A percentile compares a stretch with the other conserved stretches of the same genome.
Evolutionary conservation across 2,797 vertebrate species (phyloP).

Genomic region (Ambastaia sidthimunki): DNA sequence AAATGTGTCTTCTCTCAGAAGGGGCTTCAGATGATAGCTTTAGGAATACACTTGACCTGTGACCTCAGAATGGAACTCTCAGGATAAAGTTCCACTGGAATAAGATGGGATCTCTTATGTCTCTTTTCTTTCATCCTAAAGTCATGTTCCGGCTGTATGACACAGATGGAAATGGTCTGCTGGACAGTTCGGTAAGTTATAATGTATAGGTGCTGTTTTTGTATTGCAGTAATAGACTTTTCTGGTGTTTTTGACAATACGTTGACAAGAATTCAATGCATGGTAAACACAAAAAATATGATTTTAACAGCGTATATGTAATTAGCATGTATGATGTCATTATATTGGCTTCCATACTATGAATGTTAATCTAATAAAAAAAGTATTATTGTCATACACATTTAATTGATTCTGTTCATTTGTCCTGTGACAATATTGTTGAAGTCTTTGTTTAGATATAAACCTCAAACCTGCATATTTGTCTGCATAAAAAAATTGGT

Average conservation of each 20-base stretch:
- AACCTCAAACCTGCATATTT: too few species aligned
- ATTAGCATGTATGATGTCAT: background rate
- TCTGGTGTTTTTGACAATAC: too few species aligned
- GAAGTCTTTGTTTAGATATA: background rate
- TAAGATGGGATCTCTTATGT: conserved; percentile 33
- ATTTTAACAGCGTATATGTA: background rate
- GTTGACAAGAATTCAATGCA: background rate
- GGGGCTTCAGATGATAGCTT: conserved; percentile 28
- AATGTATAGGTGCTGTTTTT: background rate
- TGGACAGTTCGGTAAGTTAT: conserved; percentile 89
- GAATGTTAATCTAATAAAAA: background rate
- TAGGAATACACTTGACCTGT: background rate
- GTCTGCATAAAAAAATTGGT: background rate
- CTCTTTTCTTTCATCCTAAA: conserved; percentile 67
- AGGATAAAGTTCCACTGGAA: background rate
- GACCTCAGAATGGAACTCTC: background rate
- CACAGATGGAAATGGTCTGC: conserved; percentile 88
- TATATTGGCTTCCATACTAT: background rate
- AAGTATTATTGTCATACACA: background rate
- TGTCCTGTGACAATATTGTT: background rate
- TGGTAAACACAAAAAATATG: background rate
- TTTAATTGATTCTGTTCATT: conserved; percentile 11
- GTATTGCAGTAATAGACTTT: too few species aligned
- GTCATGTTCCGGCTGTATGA: conserved; percentile 97
- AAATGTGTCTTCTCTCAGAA: conserved; percentile 41